Conservation (phyloP, 2,113 vertebrate genomes). For the Salminus brasiliensis region DNA sequence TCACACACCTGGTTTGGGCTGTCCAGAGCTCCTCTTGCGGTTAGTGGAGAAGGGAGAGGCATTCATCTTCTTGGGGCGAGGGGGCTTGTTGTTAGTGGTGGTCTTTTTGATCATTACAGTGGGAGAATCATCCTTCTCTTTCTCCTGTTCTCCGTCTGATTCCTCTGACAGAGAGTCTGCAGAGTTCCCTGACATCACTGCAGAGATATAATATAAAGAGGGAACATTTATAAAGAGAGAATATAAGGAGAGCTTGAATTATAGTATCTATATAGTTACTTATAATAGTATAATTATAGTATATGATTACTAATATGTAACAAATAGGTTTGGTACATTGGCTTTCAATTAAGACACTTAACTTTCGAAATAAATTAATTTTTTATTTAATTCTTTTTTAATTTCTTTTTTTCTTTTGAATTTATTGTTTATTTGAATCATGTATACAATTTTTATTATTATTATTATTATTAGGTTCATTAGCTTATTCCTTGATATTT, state of each 20-base stretch:
- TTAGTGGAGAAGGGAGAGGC: constrained; percentile 44
- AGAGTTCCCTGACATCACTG: constrained; percentile 82
- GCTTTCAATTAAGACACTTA: no score
- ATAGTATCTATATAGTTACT: no score
- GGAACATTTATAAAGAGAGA: not conserved
- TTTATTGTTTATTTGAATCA: no score
- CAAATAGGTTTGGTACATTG: no score
- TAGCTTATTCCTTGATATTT: no score
- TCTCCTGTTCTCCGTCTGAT: constrained; percentile 71
- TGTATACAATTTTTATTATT: no score
- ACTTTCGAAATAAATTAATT: no score
- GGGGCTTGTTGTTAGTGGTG: constrained; percentile 67
- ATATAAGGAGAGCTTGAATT: not conserved
- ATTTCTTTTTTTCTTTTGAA: no score
- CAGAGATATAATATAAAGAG: not conserved
- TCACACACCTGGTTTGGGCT: constrained; percentile 63
- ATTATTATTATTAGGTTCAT: no score
- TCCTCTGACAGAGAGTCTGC: constrained; percentile 79
- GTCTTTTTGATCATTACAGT: constrained; percentile 71
- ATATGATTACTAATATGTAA: no score
- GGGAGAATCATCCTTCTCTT: constrained; percentile 67
- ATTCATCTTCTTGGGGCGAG: constrained; percentile 74
- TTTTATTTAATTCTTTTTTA: no score
- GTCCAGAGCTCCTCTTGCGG: constrained; percentile 71
- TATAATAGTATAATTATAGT: no score